Evolutionary conservation across 2,888 invertebrate genomes (phyloP), one percentile per base, ranked within the genome.

Genomic region (Nymphalis polychloros): DNA sequence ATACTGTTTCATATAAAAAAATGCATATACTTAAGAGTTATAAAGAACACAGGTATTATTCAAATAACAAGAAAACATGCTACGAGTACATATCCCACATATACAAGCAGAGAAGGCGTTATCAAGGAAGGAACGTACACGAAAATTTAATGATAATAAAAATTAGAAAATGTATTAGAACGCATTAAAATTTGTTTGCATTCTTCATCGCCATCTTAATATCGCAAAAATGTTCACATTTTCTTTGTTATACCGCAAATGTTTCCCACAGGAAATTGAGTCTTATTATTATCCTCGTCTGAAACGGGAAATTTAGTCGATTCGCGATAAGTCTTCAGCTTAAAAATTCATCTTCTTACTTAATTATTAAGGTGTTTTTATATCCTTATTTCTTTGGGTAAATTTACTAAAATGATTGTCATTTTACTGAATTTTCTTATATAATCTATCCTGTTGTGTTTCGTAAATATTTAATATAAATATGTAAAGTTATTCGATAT

Each of bases 261-360:
- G 75, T 74, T 75, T 76, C 72, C 70, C 70, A 60, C 62, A 71
- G 77, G 72, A 77, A 77, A 78, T 76, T 76, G 76, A 72, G 64
- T 72, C 74, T 76, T 74, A 75, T 78, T 78, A 70, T 68, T 64
- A 74, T 67, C 61, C 63, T 59, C 59, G 64, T 55, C 52, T 63
- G 53, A 52, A 59, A 27, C 61, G 66, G 52, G 48, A 50, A 60
- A 64, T 71, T 65, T 59, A 59, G 55, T 60, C 68, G 59, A 63
- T 66, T 71, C 65, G 35, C 60, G 57, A 67, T 62, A 59, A 67
- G 60, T 63, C 61, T 47, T 60, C 47, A n/a, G 49, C 55, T 61
- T 48, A 50, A 70, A 67, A 61, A 55, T 19, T 49, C 53, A 55
- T 55, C 10, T 65, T 65, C 23, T 41, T 55, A 23, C 19, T 48